Evolutionary conservation across 37 sponge, comb jelly and placozoan genomes (phyloP).

Genomic region (Agelas oroides): DNA sequence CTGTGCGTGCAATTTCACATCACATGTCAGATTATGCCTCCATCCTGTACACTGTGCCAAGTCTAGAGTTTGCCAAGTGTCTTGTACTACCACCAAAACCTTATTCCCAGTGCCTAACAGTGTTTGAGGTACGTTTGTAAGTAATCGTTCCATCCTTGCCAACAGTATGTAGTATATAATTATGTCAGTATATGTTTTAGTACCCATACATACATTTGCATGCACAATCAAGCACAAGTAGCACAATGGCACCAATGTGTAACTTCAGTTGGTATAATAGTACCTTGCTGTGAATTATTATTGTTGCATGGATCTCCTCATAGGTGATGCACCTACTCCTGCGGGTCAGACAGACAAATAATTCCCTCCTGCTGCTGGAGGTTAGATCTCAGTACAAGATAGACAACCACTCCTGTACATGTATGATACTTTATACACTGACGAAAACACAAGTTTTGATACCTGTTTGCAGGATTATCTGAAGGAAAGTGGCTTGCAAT

Average conservation of each 20-base stretch:
- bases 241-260: background rate
- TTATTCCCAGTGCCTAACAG: background rate
- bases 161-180: too few relatives aligned
- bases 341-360: background rate
- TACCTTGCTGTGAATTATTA: too few relatives aligned
- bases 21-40: background rate
- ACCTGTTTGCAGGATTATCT: background rate
- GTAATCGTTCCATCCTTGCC: too few relatives aligned
- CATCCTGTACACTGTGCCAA: constrained; percentile 1
- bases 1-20: too few relatives aligned
- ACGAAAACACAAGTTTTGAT: too few relatives aligned
- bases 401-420: too few relatives aligned
- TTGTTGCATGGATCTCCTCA: background rate
- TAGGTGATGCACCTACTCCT: background rate
- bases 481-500: background rate
- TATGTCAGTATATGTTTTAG: too few relatives aligned
- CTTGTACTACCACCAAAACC: background rate
- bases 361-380: too few relatives aligned
- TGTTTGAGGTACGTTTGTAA: constrained; percentile 1
- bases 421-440: too few relatives aligned
- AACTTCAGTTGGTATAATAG: too few relatives aligned
- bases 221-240: background rate
- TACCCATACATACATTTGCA: too few relatives aligned
- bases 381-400: too few relatives aligned
- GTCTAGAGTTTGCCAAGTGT: background rate